Conservation (phyloP, 2,797 vertebrate species). For the Diglossa cyanea region DNA sequence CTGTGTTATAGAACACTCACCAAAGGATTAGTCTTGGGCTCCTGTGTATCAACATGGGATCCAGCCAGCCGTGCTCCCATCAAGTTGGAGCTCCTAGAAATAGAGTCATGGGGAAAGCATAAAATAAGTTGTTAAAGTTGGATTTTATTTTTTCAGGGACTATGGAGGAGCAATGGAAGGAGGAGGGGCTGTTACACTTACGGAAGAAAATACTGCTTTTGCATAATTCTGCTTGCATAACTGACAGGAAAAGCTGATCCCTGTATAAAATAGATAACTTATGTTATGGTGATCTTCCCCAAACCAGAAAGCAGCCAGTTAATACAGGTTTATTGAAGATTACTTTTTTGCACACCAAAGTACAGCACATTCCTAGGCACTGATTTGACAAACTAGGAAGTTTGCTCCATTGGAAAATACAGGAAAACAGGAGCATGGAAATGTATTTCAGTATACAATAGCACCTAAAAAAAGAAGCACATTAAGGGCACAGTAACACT, state of each 20-base stretch:
- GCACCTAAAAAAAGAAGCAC: neutral
- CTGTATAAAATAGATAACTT: slow-evolving; percentile 36
- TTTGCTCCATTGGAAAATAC: neutral
- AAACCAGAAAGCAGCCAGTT: neutral
- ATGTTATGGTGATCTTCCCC: rapidly evolving
- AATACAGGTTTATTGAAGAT: neutral
- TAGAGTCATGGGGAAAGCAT: neutral
- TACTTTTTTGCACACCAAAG: neutral
- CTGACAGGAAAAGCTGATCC: slow-evolving; percentile 42
- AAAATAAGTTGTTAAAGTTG: neutral
- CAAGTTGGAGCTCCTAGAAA: slow-evolving; percentile 35
- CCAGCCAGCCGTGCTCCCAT: slow-evolving; percentile 51
- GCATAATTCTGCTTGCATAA: slow-evolving; percentile 11
- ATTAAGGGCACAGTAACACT: neutral
- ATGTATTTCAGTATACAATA: neutral
- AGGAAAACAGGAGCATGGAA: neutral
- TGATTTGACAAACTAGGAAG: neutral
- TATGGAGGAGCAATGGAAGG: neutral
- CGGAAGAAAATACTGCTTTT: slow-evolving; percentile 53
- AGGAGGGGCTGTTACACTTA: slow-evolving; percentile 64
- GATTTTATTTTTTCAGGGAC: neutral
- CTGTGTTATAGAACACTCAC: slow-evolving; percentile 44
- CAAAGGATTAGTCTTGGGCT: slow-evolving; percentile 56
- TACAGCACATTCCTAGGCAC: neutral
- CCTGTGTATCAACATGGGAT: slow-evolving; percentile 36